phyloP scores from a whole-genome alignment of 1,140 invertebrate species.

The Conus ventricosus region DNA sequence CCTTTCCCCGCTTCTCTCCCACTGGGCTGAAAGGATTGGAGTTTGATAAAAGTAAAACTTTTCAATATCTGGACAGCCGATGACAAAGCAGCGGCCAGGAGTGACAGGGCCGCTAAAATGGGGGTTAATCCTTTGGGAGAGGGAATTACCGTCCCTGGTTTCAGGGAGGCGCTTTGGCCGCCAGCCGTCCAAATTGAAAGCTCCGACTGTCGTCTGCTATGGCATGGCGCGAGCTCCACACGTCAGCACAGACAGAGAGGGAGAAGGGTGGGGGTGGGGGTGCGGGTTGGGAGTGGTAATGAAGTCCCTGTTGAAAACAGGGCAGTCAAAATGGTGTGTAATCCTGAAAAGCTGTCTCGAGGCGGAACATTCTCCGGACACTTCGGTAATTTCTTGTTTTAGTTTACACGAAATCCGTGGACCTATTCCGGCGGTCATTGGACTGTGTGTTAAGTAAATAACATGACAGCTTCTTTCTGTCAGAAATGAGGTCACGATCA shows the following conservation, averaged over 20 bases:
- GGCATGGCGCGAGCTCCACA: background rate
- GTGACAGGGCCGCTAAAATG: background rate
- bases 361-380: too few relatives aligned
- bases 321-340: background rate
- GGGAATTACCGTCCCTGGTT: background rate
- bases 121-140: conserved; percentile 2
- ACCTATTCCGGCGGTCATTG: too few relatives aligned
- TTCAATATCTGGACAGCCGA: background rate
- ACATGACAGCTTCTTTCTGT: too few relatives aligned
- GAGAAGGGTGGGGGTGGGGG: background rate
- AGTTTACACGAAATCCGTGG: too few relatives aligned
- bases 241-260: background rate
- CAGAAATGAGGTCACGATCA: too few relatives aligned
- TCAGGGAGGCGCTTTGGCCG: background rate
- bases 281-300: background rate
- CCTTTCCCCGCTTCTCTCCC: too few relatives aligned
- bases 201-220: background rate
- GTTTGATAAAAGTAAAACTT: background rate
- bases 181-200: conserved; percentile 6
- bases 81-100: background rate
- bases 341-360: too few relatives aligned
- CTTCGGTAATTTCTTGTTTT: too few relatives aligned
- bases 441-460: too few relatives aligned
- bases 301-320: background rate
- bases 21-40: background rate